These are phyloP conservation scores for Penaeus indicus DNA, from an alignment of 1,140 invertebrate genomes.

Conservation along the genomic window DNA sequence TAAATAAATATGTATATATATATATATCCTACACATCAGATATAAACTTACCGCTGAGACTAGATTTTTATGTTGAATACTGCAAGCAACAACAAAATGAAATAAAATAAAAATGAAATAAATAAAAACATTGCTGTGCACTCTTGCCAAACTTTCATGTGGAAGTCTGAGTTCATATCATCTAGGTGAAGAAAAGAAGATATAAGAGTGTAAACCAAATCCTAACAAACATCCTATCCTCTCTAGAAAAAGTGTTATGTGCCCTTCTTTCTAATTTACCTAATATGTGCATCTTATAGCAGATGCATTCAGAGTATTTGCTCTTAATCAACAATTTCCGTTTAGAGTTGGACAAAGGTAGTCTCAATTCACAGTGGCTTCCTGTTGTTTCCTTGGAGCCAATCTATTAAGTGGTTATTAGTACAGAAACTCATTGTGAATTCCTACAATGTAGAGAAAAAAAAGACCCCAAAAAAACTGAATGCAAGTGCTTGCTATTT, in stretches of 20 bases:
- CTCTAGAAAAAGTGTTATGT: slow-evolving; percentile 26
- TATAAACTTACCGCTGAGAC: not conserved
- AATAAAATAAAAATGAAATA: slow-evolving; percentile 9
- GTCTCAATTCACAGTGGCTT: too few relatives aligned
- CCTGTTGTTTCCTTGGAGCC: too few relatives aligned
- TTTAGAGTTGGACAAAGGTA: too few relatives aligned
- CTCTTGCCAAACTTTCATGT: not conserved
- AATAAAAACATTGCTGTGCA: slow-evolving; percentile 7
- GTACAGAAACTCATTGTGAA: not conserved
- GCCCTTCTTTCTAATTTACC: slow-evolving; percentile 9
- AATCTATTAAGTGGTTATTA: too few relatives aligned
- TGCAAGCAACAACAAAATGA: slow-evolving; percentile 26
- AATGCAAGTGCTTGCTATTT: slow-evolving; percentile 40
- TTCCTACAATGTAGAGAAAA: not conserved
- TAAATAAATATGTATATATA: not conserved
- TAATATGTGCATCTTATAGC: slow-evolving; percentile 33
- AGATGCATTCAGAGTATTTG: slow-evolving; percentile 17
- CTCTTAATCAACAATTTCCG: too few relatives aligned
- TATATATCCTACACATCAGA: slow-evolving; percentile 24
- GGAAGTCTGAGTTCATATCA: slow-evolving; percentile 22
- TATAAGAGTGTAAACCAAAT: not conserved
- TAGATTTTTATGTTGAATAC: slow-evolving; percentile 17
- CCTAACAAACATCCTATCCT: slow-evolving; percentile 13
- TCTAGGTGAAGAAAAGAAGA: slow-evolving; percentile 26
- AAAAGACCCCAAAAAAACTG: not conserved